Base-by-base conservation (phyloP, 2,888 invertebrate genomes). In the Ctena decussata region DNA sequence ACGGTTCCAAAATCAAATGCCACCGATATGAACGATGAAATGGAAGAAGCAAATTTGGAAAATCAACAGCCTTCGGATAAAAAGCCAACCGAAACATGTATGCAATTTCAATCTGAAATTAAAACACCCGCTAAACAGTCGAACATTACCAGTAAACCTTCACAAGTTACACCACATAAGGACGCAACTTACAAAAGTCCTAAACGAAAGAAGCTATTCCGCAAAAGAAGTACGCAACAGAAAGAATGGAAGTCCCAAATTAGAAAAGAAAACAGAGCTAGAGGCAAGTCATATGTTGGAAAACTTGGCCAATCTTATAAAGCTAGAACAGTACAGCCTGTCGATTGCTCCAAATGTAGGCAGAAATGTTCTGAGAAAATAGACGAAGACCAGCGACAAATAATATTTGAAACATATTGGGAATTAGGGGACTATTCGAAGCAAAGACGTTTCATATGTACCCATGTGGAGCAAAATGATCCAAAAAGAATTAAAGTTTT, bases 361-460 rank as follows among this genome's bases (percentile, higher is more conserved):
- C 82, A 84, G 39, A 85, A 74, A 53, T 88, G 88, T 39, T 71
- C 80, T 0, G 84, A 84, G 12, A 88, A 88, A 65, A 80, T 88
- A 39, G 77, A 81, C 30, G 84, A 88, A 53, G 88, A 88, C 41
- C 79, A 83, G 0, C 76, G 88, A 72, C 77, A 82, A 65, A 83
- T 85, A 78, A 80, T 86, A 6, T 88, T 88, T 82, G 75, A 85
- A 11, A 83, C 78, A 78, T 90, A 86, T 44, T 86, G 88, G 88
- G 85, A 74, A 60, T 46, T 88, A 24, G 83, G 85, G 11, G 85
- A 86, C 35, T 90, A 90, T 77, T 77, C 80, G 0, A 82, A 82
- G 24, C 88, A 90, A 37, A 88, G 84, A 70, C 85, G 84, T 53
- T 90, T 86, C 80, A 88, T 90, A 39, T 88, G 88, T 1, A 74